Base-by-base conservation (phyloP, 2,888 invertebrate genomes). In the Trissolcus brochymenae region DNA sequence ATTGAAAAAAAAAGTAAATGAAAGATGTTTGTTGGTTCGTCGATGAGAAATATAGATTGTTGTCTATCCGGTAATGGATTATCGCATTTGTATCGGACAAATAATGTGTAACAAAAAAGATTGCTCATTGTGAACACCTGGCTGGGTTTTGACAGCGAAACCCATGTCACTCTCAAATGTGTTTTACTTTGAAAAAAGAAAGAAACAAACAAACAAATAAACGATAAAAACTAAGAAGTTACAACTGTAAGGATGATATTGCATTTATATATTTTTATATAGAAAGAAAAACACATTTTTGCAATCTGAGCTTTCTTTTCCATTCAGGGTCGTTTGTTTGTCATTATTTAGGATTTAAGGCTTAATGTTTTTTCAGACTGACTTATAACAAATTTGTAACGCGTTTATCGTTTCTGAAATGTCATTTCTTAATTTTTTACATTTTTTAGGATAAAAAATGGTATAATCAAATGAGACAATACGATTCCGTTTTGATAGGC, bases 361-460 rank as follows among this genome's bases (percentile, higher is more conserved):
- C 57, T 74, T 67, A 64, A 67, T 51, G 64, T 68, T 67, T 62
- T 57, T 74, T 67, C 67, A 74, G 74, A 74, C 74, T 74, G 74
- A 73, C 35, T 35, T 54, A 19, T 56, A 64, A 60, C 50, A 67
- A 74, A 74, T 66, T 59, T 59, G 19, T 51, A 50, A 64, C 62
- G 68, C 64, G 67, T 53, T 64, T 68, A 56, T 68, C 59, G 41
- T 75, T 75, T 75, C 53, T 57, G 68, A 68, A 59, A 59, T 53
- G 67, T 64, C 40, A 35, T 68, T 59, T 75, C 54, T 75, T 68
- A 64, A 64, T 64, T 75, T 67, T 67, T 74, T 74, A 62, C 51
- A 60, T 75, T 68, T 74, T 57, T 46, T 68, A 68, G 62, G 68
- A 35, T 68, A 46, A 59, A 68, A 35, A 7, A 35, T 35, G 35